phyloP scores from a whole-genome alignment of 2,888 invertebrate genomes.

The Lasiommata megera region DNA sequence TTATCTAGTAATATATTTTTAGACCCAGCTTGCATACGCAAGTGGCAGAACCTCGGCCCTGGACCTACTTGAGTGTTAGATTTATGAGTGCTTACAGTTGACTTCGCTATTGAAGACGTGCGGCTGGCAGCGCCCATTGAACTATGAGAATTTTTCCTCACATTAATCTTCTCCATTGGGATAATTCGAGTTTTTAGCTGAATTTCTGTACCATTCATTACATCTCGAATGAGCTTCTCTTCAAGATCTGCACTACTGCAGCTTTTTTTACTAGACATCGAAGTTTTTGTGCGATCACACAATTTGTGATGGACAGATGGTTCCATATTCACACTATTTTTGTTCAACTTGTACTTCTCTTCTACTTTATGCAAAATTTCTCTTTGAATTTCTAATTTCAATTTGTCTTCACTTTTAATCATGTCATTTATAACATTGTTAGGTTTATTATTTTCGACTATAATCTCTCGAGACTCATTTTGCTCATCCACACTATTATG shows the following conservation, averaged over 20 bases:
- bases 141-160: conserved; percentile 67
- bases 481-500: conserved; percentile 39
- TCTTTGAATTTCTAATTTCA: conserved; percentile 39
- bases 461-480: conserved; percentile 28
- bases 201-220: conserved; percentile 47
- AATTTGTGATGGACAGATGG: conserved; percentile 82
- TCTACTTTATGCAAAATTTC: conserved; percentile 42
- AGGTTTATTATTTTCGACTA: conserved; percentile 41
- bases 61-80: conserved; percentile 75
- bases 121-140: conserved; percentile 74
- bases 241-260: conserved; percentile 61
- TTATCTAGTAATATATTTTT: conserved; percentile 91
- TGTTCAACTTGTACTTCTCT: conserved; percentile 51
- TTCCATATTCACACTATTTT: conserved; percentile 58
- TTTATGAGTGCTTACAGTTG: conserved; percentile 74
- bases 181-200: conserved; percentile 49
- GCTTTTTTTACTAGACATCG: conserved; percentile 69
- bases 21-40: conserved; percentile 88
- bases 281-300: conserved; percentile 77
- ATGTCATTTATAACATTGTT: conserved; percentile 44
- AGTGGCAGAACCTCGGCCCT: conserved; percentile 88
- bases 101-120: conserved; percentile 73
- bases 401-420: conserved; percentile 45
- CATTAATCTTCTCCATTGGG: conserved; percentile 45
- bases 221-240: conserved; percentile 58